These are phyloP conservation scores for Gadus chalcogrammus DNA, from an alignment of 2,113 vertebrate genomes.

Conservation along the genomic window DNA sequence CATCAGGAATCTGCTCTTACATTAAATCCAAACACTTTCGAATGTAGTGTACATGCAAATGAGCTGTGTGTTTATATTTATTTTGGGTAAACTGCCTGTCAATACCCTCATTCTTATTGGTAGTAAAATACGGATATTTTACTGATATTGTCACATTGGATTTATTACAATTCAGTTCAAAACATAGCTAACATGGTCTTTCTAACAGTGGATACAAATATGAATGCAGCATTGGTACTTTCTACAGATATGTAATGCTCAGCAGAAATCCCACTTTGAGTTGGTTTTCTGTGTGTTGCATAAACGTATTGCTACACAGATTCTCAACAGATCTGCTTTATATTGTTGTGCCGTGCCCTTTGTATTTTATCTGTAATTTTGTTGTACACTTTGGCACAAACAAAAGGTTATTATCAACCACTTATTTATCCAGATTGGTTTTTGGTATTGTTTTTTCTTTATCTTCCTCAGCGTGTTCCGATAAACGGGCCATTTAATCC, in stretches of 20 bases:
- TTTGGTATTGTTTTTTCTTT: no score
- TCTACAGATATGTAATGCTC: background rate
- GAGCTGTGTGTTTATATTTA: constrained; percentile 23
- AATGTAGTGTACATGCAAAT: constrained; percentile 52
- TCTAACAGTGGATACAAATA: background rate
- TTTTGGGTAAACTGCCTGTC: background rate
- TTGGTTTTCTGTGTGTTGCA: constrained; percentile 18
- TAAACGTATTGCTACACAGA: constrained; percentile 3
- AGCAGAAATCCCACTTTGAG: constrained; percentile 1
- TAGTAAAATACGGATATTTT: background rate
- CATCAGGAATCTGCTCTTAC: constrained; percentile 42
- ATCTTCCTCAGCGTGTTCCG: no score
- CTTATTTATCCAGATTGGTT: no score
- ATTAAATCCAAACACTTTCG: constrained; percentile 44
- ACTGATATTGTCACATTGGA: background rate
- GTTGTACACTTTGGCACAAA: no score
- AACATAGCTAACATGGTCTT: background rate
- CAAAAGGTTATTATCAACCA: no score
- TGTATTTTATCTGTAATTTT: background rate
- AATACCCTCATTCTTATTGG: constrained; percentile 7
- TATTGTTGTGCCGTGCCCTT: constrained; percentile 4
- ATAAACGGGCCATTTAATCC: no score
- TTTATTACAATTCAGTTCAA: no score
- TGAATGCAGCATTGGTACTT: background rate
- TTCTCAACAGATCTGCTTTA: background rate